These are phyloP conservation scores for Polyommatus iphigenia DNA, from an alignment of 2,888 invertebrate genomes.

Conservation along the genomic window DNA sequence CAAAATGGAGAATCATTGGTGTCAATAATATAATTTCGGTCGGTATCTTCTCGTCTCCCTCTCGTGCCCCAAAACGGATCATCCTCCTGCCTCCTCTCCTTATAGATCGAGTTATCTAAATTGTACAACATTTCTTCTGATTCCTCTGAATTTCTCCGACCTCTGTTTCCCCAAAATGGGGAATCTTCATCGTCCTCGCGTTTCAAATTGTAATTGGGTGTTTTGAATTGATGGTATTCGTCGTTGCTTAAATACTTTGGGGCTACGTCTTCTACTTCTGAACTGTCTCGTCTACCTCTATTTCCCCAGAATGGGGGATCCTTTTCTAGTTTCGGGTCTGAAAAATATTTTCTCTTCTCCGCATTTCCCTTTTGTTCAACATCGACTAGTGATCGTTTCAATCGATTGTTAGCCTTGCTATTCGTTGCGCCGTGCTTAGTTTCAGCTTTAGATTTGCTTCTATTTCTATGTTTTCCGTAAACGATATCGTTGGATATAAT, in stretches of 20 bases:
- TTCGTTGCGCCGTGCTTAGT: conserved; percentile 47
- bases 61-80: conserved; percentile 42
- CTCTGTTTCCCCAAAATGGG: conserved; percentile 39
- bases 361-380: conserved; percentile 41
- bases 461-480: conserved; percentile 54
- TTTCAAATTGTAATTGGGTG: conserved; percentile 2
- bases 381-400: conserved; percentile 57
- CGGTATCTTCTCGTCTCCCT: conserved; percentile 47
- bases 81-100: conserved; percentile 39
- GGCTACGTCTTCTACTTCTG: conserved; percentile 39
- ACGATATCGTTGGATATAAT: conserved; percentile 56
- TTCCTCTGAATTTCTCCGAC: conserved; percentile 21
- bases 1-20: conserved; percentile 52
- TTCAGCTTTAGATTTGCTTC: conserved; percentile 50
- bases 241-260: conserved; percentile 12
- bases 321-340: conserved; percentile 44
- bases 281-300: conserved; percentile 59
- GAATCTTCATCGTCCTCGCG: conserved; percentile 19
- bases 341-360: conserved; percentile 30
- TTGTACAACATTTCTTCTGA: not conserved
- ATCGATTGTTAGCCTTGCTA: conserved; percentile 51
- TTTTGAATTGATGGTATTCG: not conserved
- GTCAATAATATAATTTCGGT: not conserved
- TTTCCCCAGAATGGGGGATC: conserved; percentile 68
- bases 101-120: not conserved